Evolutionary conservation across 1,140 invertebrate species (phyloP), one percentile per base, ranked within the genome.

Genomic region (Drosophila nikananu): DNA sequence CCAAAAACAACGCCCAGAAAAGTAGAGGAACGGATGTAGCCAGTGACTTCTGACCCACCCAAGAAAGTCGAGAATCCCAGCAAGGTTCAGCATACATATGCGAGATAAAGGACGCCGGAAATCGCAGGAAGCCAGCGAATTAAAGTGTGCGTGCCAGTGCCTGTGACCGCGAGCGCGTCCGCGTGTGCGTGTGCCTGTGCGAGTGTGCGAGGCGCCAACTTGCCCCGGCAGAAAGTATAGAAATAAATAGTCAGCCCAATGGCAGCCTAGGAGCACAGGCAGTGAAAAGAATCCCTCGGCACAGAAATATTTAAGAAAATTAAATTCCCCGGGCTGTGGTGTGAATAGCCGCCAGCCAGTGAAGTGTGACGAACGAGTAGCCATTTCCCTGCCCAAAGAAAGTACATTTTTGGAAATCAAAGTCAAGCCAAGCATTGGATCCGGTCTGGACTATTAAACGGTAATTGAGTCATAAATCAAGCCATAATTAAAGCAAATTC

Each of bases 401-500:
- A 61, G 39, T 63, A 73, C 49, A 52, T 61, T 55, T 57, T 46
- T 57, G 58, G 35, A 70, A 81, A 61, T 39, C 52, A 54, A 68
- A 62, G 61, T 39, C 32, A 32, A 58, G 58, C 39, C 39, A 49
- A 58, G 62, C 39, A 73, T 62, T 30, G 51, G 72, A 80, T 49
- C 64, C 71, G 75, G 64, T 66, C 80, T 76, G 75, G 64, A 78
- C 76, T 81, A 51, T 62, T 65, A 68, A 84, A 87, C 65, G 83
- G 83, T 87, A 87, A 87, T 89, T 87, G 74, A 81, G 65, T 73
- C 68, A 78, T 87, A 67, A 80, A 83, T 83, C 68, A 80, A 77
- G 63, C 55, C 46, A 70, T 70, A 77, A 87, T 82, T 68, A 87
- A 77, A 71, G 68, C 58, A 49, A 44, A 41, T 46, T 32, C 25